These are phyloP conservation scores for Heliconius eleuchia DNA, from an alignment of 1,140 invertebrate species.

Conservation along the genomic window DNA sequence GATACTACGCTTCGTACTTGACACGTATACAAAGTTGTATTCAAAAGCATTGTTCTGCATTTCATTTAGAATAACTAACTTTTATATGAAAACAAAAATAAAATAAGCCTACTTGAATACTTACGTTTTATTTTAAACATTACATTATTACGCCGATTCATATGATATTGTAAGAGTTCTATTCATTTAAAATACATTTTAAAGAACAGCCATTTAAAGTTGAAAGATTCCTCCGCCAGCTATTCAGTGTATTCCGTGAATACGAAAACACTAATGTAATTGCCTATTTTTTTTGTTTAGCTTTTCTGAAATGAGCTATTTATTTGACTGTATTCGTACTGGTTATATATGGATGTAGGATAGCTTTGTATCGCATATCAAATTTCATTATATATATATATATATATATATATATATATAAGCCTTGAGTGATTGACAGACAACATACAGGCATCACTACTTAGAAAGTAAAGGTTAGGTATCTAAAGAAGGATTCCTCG, in stretches of 20 bases:
- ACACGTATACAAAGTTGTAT: constrained; percentile 4
- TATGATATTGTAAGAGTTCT: constrained; percentile 33
- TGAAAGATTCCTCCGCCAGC: constrained; percentile 33
- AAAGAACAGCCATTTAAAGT: constrained; percentile 31
- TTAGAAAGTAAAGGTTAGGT: no score
- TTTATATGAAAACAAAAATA: background rate
- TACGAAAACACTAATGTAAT: constrained; percentile 64
- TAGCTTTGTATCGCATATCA: background rate
- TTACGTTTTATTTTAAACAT: constrained; percentile 23
- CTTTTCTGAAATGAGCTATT: constrained; percentile 31
- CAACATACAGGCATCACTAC: no score
- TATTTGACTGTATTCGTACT: constrained; percentile 3
- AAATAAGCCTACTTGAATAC: background rate
- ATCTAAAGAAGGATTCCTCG: no score
- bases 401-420: no score
- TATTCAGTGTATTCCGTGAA: constrained; percentile 55
- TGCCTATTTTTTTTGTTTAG: constrained; percentile 57
- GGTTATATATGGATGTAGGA: background rate
- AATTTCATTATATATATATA: no score
- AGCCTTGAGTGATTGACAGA: no score
- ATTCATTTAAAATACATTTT: constrained; percentile 29
- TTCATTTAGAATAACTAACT: constrained; percentile 9
- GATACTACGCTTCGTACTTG: background rate
- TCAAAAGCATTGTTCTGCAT: background rate
- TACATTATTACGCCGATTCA: constrained; percentile 33